phyloP scores from a whole-genome alignment of 2,113 vertebrate species.

The Bungarus multicinctus region DNA sequence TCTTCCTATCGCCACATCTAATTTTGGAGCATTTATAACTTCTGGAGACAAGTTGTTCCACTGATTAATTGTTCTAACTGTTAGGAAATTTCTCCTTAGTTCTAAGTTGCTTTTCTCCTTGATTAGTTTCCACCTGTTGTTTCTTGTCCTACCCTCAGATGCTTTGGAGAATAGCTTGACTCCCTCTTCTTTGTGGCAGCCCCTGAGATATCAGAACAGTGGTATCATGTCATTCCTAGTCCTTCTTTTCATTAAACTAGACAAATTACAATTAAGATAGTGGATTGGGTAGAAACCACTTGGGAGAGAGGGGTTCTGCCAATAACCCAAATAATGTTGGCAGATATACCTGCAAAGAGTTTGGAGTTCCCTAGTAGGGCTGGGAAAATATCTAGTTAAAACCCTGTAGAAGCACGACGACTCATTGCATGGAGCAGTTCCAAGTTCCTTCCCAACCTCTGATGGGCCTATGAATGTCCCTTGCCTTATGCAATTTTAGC shows the following conservation, averaged over 20 bases:
- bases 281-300: neutral
- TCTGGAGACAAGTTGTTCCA: too few relatives aligned
- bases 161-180: too few relatives aligned
- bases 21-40: neutral
- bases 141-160: too few relatives aligned
- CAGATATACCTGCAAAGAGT: neutral
- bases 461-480: neutral
- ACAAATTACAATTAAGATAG: neutral
- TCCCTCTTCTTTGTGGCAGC: too few relatives aligned
- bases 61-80: too few relatives aligned
- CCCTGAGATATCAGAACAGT: too few relatives aligned
- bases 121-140: too few relatives aligned
- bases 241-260: too few relatives aligned
- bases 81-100: too few relatives aligned
- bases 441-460: neutral
- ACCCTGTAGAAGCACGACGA: neutral
- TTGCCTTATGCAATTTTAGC: neutral
- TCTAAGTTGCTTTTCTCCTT: too few relatives aligned
- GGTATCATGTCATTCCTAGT: too few relatives aligned
- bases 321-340: neutral
- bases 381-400: neutral
- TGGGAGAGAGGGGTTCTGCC: neutral
- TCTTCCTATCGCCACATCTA: neutral
- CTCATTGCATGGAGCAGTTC: neutral
- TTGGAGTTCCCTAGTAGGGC: neutral